These are phyloP conservation scores for Erithacus rubecula DNA, from an alignment of 2,797 vertebrate species.

Conservation along the genomic window DNA sequence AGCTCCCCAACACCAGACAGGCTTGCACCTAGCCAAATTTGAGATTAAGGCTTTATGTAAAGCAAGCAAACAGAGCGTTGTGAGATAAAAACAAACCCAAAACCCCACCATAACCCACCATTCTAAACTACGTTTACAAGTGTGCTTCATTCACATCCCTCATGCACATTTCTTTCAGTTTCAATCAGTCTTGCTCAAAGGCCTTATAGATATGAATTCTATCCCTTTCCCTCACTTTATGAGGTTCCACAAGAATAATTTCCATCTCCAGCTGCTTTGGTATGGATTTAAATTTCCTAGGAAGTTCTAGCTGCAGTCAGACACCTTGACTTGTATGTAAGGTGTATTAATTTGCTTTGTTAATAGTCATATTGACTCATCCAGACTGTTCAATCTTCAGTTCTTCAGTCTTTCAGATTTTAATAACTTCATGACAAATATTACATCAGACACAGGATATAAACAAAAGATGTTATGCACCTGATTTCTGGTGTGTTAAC, in stretches of 20 bases:
- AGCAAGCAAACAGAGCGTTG: background rate
- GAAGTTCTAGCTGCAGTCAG: background rate
- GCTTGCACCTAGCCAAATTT: background rate
- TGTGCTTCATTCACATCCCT: background rate
- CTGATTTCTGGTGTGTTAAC: background rate
- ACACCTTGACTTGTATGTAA: background rate
- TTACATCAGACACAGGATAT: background rate
- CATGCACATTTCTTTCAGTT: background rate
- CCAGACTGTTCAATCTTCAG: background rate
- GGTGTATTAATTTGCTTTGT: background rate
- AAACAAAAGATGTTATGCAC: background rate
- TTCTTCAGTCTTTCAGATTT: background rate
- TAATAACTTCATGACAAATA: background rate
- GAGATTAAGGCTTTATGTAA: background rate
- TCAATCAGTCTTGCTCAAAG: background rate
- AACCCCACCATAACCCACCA: accelerated
- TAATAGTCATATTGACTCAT: background rate
- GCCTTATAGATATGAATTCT: background rate
- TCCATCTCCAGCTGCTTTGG: background rate
- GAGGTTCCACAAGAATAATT: background rate
- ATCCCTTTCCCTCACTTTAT: background rate
- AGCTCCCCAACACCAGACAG: background rate
- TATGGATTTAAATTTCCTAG: background rate
- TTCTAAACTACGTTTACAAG: background rate
- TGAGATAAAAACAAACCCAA: background rate